Conservation (phyloP, 2,797 vertebrate genomes). For the Catharus ustulatus region DNA sequence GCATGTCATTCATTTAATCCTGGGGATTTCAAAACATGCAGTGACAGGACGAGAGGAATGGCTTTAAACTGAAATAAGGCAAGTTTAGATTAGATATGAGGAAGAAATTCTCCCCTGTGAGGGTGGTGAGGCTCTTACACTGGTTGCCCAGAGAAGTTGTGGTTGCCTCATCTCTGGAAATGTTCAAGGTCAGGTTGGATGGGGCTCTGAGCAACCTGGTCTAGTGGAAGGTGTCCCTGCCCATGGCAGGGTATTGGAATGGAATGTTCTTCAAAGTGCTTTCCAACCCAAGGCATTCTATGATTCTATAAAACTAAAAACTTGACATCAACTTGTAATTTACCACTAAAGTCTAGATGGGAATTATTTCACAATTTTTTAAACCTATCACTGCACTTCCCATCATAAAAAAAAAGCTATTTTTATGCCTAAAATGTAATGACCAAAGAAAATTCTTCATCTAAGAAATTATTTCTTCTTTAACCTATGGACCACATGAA, state of each 20-base stretch:
- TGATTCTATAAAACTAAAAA: not conserved
- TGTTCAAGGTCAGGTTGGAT: not conserved
- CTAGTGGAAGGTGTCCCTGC: not conserved
- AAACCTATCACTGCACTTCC: not conserved
- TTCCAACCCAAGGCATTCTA: not conserved
- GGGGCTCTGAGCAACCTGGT: not conserved
- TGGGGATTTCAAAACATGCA: not conserved
- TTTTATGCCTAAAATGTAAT: not conserved
- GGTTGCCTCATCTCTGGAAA: not conserved
- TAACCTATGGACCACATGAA: not conserved
- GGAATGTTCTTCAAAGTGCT: not conserved
- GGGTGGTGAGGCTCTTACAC: not conserved
- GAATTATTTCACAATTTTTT: not conserved
- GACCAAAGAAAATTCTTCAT: not conserved
- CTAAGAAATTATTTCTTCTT: not conserved
- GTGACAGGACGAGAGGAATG: not conserved
- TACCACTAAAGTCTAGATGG: not conserved
- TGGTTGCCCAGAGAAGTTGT: not conserved
- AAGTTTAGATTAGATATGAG: not conserved
- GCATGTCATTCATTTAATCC: not conserved
- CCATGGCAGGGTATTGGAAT: not conserved
- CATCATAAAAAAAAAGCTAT: accelerated
- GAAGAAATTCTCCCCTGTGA: not conserved
- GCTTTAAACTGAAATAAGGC: not conserved
- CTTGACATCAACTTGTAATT: not conserved